Conservation (phyloP, 2,797 vertebrate species). For the Pseudochirops cupreus region DNA sequence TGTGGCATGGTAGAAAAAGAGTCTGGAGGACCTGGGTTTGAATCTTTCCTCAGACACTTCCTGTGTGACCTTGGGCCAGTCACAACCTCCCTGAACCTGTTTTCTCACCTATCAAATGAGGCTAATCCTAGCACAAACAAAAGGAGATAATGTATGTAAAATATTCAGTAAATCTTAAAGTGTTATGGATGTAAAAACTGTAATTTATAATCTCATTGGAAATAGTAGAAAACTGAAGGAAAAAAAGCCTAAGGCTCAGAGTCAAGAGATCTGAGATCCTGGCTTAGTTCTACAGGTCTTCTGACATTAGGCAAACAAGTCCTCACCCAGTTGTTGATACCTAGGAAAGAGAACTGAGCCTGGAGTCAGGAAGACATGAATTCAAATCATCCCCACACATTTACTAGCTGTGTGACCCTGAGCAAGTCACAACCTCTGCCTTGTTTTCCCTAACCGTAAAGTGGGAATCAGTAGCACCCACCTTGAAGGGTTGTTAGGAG, state of each 20-base stretch:
- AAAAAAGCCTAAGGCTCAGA: neutral
- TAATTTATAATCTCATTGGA: neutral
- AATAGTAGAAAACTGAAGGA: neutral
- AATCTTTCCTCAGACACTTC: neutral
- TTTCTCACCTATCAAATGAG: neutral
- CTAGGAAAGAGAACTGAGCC: neutral
- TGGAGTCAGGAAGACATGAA: neutral
- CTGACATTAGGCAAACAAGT: neutral
- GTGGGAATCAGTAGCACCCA: neutral
- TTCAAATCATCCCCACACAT: neutral
- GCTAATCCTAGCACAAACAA: neutral
- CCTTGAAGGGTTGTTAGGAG: neutral
- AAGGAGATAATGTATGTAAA: neutral
- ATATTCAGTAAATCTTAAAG: neutral
- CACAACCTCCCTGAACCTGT: neutral
- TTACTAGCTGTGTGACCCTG: neutral
- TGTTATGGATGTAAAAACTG: neutral
- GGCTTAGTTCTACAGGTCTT: neutral
- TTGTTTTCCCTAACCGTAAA: neutral
- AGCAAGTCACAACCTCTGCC: neutral
- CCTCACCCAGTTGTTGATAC: neutral
- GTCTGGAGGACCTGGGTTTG: neutral
- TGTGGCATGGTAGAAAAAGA: neutral
- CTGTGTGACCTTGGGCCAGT: neutral
- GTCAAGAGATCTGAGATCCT: neutral